These are phyloP conservation scores for Cottoperca gobio DNA, from an alignment of 2,797 vertebrate species.

Conservation along the genomic window DNA sequence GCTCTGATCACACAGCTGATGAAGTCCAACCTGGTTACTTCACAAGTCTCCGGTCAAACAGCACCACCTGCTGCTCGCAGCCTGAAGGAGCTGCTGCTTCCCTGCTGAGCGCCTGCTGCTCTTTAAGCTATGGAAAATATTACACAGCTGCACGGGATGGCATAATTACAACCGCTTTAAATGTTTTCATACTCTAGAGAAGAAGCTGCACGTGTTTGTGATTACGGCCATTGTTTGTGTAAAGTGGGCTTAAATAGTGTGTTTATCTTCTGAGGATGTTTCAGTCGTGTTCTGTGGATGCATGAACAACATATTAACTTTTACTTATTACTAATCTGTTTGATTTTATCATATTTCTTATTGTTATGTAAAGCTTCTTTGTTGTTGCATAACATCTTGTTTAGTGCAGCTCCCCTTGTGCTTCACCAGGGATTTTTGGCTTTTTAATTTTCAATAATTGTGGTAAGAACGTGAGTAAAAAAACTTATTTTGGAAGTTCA, in stretches of 20 bases:
- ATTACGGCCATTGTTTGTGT: constrained; percentile 30
- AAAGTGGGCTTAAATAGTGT: constrained; percentile 4
- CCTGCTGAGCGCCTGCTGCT: constrained; percentile 5
- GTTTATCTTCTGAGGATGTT: constrained; percentile 1
- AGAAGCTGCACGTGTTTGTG: constrained; percentile 47
- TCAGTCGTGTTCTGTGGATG: neutral
- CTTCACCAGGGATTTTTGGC: too few species aligned
- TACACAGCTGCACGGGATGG: constrained; percentile 18
- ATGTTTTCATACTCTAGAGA: constrained; percentile 25
- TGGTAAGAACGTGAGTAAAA: too few species aligned
- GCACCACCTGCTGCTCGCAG: constrained; percentile 66
- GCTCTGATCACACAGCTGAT: neutral
- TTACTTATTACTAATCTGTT: neutral
- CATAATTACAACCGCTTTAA: constrained; percentile 34
- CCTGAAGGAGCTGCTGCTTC: neutral
- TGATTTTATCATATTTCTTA: neutral
- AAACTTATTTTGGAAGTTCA: too few species aligned
- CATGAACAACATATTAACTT: constrained; percentile 5
- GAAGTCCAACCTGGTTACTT: neutral
- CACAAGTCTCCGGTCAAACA: constrained; percentile 36
- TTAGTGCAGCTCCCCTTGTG: neutral
- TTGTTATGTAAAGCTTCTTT: neutral
- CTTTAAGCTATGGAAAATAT: constrained; percentile 45
- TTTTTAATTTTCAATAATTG: too few species aligned
- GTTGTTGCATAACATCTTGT: neutral